These are phyloP conservation scores for Bacillus rossius DNA, from an alignment of 1,140 invertebrate species.

Conservation along the genomic window DNA sequence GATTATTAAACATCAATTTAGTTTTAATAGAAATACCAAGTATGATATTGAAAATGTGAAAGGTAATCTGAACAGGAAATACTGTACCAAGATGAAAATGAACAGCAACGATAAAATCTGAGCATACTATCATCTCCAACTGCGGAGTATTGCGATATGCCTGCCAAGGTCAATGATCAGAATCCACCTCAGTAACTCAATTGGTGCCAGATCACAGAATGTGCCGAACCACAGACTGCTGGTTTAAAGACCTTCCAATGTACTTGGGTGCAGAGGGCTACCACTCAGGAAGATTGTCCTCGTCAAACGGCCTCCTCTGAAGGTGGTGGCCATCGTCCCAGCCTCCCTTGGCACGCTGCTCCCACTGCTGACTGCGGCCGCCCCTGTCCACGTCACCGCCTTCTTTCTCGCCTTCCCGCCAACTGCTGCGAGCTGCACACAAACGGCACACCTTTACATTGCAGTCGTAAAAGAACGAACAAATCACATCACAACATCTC, in stretches of 20 bases:
- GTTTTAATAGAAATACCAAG: too few species aligned
- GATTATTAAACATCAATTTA: too few species aligned
- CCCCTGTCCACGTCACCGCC: constrained; percentile 35
- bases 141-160: neutral
- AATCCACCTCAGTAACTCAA: neutral
- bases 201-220: too few species aligned
- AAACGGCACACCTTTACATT: constrained; percentile 13
- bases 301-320: constrained; percentile 33
- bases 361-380: constrained; percentile 24
- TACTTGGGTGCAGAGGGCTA: too few species aligned
- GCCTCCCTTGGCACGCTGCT: constrained; percentile 29
- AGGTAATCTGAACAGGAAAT: too few species aligned
- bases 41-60: too few species aligned
- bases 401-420: constrained; percentile 54
- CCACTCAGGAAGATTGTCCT: constrained; percentile 69
- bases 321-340: constrained; percentile 18
- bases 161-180: neutral
- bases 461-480: too few species aligned
- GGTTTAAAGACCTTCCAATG: too few species aligned
- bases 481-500: too few species aligned
- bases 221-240: too few species aligned
- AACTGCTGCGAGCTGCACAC: constrained; percentile 47
- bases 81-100: neutral
- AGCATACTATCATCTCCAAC: neutral
- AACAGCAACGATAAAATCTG: too few species aligned